Conservation (phyloP, 1,140 invertebrate species). For the Melitaea cinxia region DNA sequence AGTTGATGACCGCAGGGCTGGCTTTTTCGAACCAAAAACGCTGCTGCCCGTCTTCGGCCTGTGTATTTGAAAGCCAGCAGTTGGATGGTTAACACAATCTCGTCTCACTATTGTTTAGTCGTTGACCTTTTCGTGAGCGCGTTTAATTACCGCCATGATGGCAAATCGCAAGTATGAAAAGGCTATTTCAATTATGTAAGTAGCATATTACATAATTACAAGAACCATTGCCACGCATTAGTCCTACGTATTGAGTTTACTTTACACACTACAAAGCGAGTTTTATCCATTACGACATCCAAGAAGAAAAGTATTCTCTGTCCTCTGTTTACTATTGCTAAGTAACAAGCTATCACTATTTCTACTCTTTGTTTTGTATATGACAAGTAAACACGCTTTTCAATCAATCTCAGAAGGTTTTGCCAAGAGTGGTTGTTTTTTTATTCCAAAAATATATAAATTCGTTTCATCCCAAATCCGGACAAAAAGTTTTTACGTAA, state of each 20-base stretch:
- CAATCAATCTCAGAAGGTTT: background rate
- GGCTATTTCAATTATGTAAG: background rate
- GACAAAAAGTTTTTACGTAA: no score
- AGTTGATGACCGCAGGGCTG: no score
- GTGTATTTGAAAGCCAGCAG: no score
- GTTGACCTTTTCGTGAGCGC: no score
- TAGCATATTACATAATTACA: slow-evolving; percentile 8
- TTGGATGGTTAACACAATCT: no score
- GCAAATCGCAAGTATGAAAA: background rate
- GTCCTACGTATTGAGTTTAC: slow-evolving; percentile 5
- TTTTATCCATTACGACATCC: slow-evolving; percentile 11
- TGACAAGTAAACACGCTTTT: background rate
- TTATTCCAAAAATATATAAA: no score
- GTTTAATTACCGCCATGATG: background rate
- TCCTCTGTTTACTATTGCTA: slow-evolving; percentile 5
- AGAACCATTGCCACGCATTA: background rate
- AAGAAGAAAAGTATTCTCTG: slow-evolving; percentile 6
- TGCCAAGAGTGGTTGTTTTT: background rate
- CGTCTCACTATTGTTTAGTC: no score
- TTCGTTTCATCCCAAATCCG: no score
- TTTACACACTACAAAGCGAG: slow-evolving; percentile 7
- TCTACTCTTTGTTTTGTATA: background rate
- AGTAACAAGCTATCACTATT: slow-evolving; percentile 9
- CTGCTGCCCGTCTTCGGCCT: no score
- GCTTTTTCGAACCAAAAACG: no score